phyloP scores from a whole-genome alignment of 1,140 invertebrate species.

The Spodoptera litura region DNA sequence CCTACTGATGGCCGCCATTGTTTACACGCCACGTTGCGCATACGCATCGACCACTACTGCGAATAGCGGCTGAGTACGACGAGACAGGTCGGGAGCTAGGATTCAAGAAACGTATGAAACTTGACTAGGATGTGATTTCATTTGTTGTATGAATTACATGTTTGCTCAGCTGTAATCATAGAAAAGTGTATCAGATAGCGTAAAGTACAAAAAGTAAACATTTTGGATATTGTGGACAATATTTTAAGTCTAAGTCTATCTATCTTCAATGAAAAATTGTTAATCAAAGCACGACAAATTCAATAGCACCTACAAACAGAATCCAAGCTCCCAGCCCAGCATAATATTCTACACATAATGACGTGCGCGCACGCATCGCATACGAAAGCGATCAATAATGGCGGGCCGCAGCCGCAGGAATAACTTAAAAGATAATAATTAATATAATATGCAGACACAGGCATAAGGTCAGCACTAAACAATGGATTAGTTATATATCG shows the following conservation, averaged over 20 bases:
- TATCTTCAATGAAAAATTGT: not conserved
- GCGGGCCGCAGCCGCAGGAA: constrained; percentile 21
- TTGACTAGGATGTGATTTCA: too few species aligned
- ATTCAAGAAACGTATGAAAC: not conserved
- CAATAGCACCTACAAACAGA: too few species aligned
- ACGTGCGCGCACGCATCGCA: constrained; percentile 33
- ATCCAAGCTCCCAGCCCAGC: constrained; percentile 14
- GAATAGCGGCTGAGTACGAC: not conserved
- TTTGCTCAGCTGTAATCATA: too few species aligned
- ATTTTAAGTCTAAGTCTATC: too few species aligned
- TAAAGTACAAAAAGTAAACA: too few species aligned
- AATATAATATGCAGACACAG: constrained; percentile 43
- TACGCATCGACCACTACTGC: not conserved
- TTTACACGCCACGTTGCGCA: constrained; percentile 20
- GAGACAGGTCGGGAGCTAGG: not conserved
- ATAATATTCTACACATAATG: constrained; percentile 38
- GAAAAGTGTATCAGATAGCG: too few species aligned
- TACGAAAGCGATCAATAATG: constrained; percentile 31
- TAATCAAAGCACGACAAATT: not conserved
- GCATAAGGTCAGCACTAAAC: constrained; percentile 18
- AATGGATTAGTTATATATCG: constrained; percentile 32
- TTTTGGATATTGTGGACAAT: too few species aligned
- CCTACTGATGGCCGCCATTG: constrained; percentile 26
- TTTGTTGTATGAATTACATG: too few species aligned
- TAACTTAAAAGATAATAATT: constrained; percentile 41